A percentile compares a stretch with the other conserved stretches of the same genome.
Conservation (phyloP, 2,113 vertebrate genomes). For the Sterrhoptilus dennistouni region DNA sequence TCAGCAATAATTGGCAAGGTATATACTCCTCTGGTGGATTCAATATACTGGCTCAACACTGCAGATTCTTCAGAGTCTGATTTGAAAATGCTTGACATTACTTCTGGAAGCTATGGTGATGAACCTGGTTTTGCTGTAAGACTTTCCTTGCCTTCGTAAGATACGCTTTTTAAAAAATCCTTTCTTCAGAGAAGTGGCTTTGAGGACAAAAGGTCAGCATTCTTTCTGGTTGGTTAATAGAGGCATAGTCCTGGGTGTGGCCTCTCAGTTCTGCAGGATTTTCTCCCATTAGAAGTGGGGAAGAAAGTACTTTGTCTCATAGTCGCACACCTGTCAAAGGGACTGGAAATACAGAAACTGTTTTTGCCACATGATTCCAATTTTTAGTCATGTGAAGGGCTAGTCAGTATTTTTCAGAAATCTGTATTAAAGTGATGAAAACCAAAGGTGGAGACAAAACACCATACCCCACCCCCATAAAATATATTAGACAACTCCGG, state of each 20-base stretch:
- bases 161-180: background rate
- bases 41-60: background rate
- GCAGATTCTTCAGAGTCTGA: background rate
- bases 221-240: background rate
- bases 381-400: background rate
- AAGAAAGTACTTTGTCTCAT: background rate
- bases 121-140: background rate
- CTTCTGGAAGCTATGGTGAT: background rate
- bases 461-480: background rate
- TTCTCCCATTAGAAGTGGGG: background rate
- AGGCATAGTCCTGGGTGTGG: fast-evolving
- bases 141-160: background rate
- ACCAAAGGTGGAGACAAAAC: conserved; percentile 39
- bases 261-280: background rate
- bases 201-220: background rate
- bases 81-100: background rate
- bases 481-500: background rate
- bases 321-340: background rate
- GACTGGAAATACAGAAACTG: background rate
- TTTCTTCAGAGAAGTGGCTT: background rate
- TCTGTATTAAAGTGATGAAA: background rate
- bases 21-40: background rate
- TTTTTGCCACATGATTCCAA: background rate
- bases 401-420: conserved; percentile 19
- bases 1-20: conserved; percentile 52